Evolutionary conservation across 1,140 invertebrate species (phyloP).

Genomic region (Antheraea pernyi): DNA sequence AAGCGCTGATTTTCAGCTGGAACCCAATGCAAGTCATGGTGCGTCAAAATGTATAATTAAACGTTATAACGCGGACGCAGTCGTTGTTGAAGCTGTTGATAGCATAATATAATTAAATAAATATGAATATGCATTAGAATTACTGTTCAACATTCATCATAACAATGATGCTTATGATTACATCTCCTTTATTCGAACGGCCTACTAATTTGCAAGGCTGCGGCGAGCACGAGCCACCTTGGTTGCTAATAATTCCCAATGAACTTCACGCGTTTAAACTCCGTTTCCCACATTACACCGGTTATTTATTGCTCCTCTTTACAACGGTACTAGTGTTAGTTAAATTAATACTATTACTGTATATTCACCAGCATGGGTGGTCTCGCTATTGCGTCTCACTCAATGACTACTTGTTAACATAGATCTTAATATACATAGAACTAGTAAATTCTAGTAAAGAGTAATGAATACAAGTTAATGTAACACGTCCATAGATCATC

Average conservation of each 20-base stretch:
- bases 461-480: too few relatives aligned
- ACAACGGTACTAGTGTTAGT: conserved; percentile 5
- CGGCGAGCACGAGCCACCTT: conserved; percentile 58
- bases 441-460: too few relatives aligned
- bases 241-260: conserved; percentile 60
- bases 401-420: too few relatives aligned
- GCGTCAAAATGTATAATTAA: too few relatives aligned
- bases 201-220: conserved; percentile 62
- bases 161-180: conserved; percentile 41
- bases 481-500: too few relatives aligned
- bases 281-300: conserved; percentile 48
- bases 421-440: not conserved
- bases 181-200: conserved; percentile 26
- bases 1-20: too few relatives aligned
- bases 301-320: conserved; percentile 34
- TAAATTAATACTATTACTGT: conserved; percentile 8
- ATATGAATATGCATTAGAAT: conserved; percentile 6
- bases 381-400: not conserved
- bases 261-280: conserved; percentile 56
- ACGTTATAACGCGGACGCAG: too few relatives aligned
- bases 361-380: conserved; percentile 6
- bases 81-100: too few relatives aligned
- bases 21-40: too few relatives aligned
- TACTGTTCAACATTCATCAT: conserved; percentile 27
- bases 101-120: not conserved